phyloP scores from a whole-genome alignment of 2,113 vertebrate species.

The crab-eating macaque (Macaca fascicularis) region DNA sequence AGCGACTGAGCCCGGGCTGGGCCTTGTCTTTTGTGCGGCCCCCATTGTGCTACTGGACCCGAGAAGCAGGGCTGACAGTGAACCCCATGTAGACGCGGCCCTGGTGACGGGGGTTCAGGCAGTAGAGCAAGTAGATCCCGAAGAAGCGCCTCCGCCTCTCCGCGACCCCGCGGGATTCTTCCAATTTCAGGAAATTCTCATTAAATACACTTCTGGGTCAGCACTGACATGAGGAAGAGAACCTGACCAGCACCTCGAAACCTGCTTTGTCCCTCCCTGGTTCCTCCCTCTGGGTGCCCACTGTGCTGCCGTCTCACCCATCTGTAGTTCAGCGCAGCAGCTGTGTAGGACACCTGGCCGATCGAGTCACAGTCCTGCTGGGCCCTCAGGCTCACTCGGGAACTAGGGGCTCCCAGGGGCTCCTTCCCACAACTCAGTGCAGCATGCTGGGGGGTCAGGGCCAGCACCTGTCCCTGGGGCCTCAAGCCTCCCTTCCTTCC shows the following conservation, averaged over 20 bases:
- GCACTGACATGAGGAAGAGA: neutral
- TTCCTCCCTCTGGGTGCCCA: neutral
- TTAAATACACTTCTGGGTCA: neutral
- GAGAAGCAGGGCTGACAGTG: constrained; percentile 90
- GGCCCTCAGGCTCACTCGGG: neutral
- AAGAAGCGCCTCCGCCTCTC: constrained; percentile 87
- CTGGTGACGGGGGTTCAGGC: constrained; percentile 89
- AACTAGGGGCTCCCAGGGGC: neutral
- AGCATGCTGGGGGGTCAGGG: neutral
- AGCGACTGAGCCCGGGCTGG: constrained; percentile 58
- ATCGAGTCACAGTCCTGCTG: neutral
- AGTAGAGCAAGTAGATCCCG: constrained; percentile 92
- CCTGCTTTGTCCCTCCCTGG: neutral
- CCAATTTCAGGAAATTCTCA: neutral
- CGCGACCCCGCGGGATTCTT: neutral
- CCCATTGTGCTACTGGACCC: constrained; percentile 91
- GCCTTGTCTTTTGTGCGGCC: constrained; percentile 87
- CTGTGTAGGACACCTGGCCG: neutral
- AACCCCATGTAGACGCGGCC: constrained; percentile 93
- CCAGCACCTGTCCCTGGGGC: too few species aligned
- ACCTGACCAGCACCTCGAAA: neutral
- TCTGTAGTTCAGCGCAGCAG: too few species aligned
- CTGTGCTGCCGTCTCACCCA: fast-evolving
- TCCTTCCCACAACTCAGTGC: fast-evolving
- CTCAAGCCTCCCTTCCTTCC: constrained; percentile 3